Percentiles rank a stretch among this genome's conserved stretches.
phyloP scores from a whole-genome alignment of 1,140 invertebrate genomes.

The Thaumetopoea pityocampa region DNA sequence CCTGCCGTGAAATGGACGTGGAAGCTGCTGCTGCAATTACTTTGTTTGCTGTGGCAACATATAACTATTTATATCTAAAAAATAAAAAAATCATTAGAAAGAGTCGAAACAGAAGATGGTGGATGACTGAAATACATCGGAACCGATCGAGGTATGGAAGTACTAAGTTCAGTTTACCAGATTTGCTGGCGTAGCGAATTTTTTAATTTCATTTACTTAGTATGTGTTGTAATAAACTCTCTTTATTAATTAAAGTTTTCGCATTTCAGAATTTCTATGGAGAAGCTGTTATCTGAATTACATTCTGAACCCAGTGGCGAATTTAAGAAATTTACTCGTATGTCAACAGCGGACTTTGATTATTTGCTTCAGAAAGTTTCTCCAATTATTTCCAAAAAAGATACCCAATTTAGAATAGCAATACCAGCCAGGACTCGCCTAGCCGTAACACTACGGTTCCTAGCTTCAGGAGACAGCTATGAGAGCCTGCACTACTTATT shows the following conservation, averaged over 20 bases:
- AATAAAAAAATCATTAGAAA: too few relatives aligned
- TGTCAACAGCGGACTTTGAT: conserved; percentile 18
- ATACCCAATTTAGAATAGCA: conserved; percentile 11
- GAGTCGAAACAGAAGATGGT: too few relatives aligned
- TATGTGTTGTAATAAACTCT: too few relatives aligned
- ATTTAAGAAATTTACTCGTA: conserved; percentile 15
- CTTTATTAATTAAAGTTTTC: too few relatives aligned
- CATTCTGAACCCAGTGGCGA: conserved; percentile 4
- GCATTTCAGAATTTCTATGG: conserved; percentile 6
- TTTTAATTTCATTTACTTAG: too few relatives aligned
- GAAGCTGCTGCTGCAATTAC: conserved; percentile 20
- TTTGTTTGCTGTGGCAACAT: conserved; percentile 20
- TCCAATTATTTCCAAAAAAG: conserved; percentile 12
- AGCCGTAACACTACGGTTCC: conserved; percentile 17
- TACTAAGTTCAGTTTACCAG: too few relatives aligned
- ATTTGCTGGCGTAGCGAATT: too few relatives aligned
- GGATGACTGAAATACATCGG: too few relatives aligned
- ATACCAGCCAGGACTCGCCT: conserved; percentile 16
- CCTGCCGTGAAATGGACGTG: conserved; percentile 18
- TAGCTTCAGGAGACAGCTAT: conserved; percentile 17
- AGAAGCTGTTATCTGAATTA: conserved; percentile 5
- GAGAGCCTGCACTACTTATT: conserved; percentile 13
- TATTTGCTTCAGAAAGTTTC: conserved; percentile 16
- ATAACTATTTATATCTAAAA: conserved; percentile 15
- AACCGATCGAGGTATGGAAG: too few relatives aligned